Evolutionary conservation across 2,113 vertebrate genomes (phyloP).

Genomic region (Tringa solitaria): DNA sequence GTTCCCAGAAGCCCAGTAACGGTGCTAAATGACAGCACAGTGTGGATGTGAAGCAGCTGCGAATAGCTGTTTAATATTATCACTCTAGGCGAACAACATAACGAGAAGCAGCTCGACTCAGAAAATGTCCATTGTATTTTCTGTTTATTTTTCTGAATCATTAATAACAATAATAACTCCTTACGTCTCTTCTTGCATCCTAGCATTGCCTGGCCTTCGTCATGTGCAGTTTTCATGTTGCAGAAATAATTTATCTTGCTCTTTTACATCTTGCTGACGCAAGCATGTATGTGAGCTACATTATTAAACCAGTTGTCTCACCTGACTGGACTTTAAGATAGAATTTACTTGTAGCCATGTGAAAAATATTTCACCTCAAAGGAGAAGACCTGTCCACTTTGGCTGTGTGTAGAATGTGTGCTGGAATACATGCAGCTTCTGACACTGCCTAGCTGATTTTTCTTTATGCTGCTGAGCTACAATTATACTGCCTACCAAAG

Average conservation of each 20-base stretch:
- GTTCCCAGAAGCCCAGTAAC: slow-evolving; percentile 47
- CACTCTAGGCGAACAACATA: neutral
- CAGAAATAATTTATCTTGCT: slow-evolving; percentile 17
- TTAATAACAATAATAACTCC: neutral
- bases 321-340: neutral
- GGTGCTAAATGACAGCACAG: neutral
- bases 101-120: neutral
- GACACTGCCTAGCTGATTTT: neutral
- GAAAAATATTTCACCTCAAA: slow-evolving; percentile 17
- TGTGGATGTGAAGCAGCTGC: neutral
- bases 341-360: neutral
- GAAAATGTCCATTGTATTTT: neutral
- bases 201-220: neutral
- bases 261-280: neutral
- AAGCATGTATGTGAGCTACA: neutral
- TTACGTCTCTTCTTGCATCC: neutral
- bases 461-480: neutral
- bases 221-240: neutral
- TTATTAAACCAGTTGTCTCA: slow-evolving; percentile 38
- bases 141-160: slow-evolving; percentile 13
- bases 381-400: neutral
- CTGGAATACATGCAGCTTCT: neutral
- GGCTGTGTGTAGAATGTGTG: neutral
- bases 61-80: neutral
- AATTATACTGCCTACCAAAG: neutral